Base-by-base conservation (phyloP, 1,140 invertebrate genomes). In the Dinoponera quadriceps region DNA sequence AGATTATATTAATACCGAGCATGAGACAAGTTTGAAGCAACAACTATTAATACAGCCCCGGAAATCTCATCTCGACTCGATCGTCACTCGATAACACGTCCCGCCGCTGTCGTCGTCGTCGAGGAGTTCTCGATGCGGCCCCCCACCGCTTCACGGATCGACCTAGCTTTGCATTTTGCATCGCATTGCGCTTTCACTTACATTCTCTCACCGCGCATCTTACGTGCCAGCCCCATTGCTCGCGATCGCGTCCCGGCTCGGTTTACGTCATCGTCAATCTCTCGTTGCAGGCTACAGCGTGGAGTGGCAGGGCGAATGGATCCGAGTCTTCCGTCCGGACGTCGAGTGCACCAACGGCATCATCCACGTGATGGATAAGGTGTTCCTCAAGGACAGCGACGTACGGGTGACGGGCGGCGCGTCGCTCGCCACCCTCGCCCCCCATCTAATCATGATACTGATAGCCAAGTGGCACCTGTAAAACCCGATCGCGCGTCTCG, bases 281-380 rank as follows among this genome's bases (percentile, higher is more conserved):
- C 71, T 90, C 69, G 86, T 94, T 94, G 25, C 94, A 97, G 97
- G 96, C 90, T 98, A 98, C 93, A 95, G 96, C 84, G 95, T 98
- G 62, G 96, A 97, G 91, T 98, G 98, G 98, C 96, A 97, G 85
- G 96, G 96, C 29, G 95, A 96, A 90, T 96, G 95, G 94, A 97
- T 98, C 77, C 96, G 96, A 78, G 97, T 99, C n/a, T 96, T 97
- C 90, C 95, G 97, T 82, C 96, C 98, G 2, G 98, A 99, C 92
- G 97, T 99, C 1, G 96, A 98, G 89, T 98, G 98, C 92, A 98
- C 97, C 88, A 99, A 99, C 92, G 98, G 98, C 44, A 96, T 98
- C 71, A 98, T 99, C 84, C 98, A 99, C 92, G 97, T 98, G 54
- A 98, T 99, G 89, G 97, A 98, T 90, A 95, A 94, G 78, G 97